Evolutionary conservation across 2,888 invertebrate species (phyloP).

Genomic region (Cheilosia variabilis): DNA sequence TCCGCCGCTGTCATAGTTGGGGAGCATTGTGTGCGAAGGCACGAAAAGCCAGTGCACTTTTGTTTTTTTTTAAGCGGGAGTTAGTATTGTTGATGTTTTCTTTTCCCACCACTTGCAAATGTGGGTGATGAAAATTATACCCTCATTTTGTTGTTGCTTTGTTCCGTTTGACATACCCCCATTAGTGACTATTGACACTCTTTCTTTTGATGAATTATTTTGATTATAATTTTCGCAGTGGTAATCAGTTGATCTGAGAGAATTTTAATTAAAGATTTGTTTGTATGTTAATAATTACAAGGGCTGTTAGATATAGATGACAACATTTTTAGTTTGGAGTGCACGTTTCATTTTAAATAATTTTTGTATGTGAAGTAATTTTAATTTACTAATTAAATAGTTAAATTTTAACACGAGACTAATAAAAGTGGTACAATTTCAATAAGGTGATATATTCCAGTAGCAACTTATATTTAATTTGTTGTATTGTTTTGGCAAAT

Average conservation of each 20-base stretch:
- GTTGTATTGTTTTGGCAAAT: too few relatives aligned
- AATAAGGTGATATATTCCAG: too few relatives aligned
- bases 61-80: constrained; percentile 63
- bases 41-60: constrained; percentile 45
- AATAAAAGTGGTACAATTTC: too few relatives aligned
- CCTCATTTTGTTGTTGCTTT: constrained; percentile 39
- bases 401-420: too few relatives aligned
- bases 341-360: too few relatives aligned
- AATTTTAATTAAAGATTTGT: constrained; percentile 25
- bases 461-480: too few relatives aligned
- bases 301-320: too few relatives aligned
- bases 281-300: background rate
- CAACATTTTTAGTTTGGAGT: too few relatives aligned
- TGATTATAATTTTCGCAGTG: constrained; percentile 36
- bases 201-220: constrained; percentile 36
- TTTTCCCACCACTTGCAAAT: constrained; percentile 41
- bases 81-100: constrained; percentile 66
- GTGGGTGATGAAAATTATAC: constrained; percentile 45
- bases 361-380: too few relatives aligned
- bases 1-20: constrained; percentile 5
- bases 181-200: constrained; percentile 33
- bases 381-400: too few relatives aligned
- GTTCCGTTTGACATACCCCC: constrained; percentile 5
- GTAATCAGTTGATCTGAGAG: constrained; percentile 18
- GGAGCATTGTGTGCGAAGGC: constrained; percentile 38